Evolutionary conservation across 1,140 invertebrate species (phyloP), one percentile per base, ranked within the genome.

Genomic region (Eurosta solidaginis): DNA sequence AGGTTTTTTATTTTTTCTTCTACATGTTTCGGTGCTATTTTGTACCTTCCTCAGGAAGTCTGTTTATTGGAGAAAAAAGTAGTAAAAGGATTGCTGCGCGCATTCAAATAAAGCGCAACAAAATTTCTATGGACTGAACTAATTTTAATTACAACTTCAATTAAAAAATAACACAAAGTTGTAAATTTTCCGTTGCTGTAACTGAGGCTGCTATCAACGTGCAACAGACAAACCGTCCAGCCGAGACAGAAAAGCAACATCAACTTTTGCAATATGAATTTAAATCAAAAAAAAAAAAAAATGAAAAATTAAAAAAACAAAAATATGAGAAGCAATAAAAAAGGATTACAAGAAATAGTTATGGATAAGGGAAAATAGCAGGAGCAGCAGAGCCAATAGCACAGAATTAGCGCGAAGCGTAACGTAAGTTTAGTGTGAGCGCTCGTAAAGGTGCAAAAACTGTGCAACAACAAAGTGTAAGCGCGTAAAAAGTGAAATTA

Each of bases 401-500:
- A 29, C 40, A 49, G 44, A 54, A 77, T 40, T 76, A 80, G 75
- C 79, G 73, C 50, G 78, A 81, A 82, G 79, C 78, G n/a, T 7
- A 45, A 80, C 81, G 81, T 4, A 74, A 40, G 4, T 33, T 42
- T 3, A 42, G 68, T 17, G 27, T n/a, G 29, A 14, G 40, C 20
- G 54, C 33, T n/a, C 29, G 40, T 49, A 36, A 77, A 63, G 36
- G 40, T 36, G 36, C 49, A 63, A 77, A 44, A 49, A 77, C 42
- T 54, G 33, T 33, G 14, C 59, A 77, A 27, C 49, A 77, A 77
- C 50, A 68, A 77, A 76, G 47, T 27, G 22, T 47, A 17, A 68
- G 59, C 54, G 49, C 42, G 59, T 77, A 77, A 77, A 78, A 78
- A 81, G 82, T 80, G 80, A 85, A 85, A 85, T 85, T 85, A 85